These are phyloP conservation scores for Eretmochelys imbricata DNA, from an alignment of 2,113 vertebrate species.

Conservation along the genomic window DNA sequence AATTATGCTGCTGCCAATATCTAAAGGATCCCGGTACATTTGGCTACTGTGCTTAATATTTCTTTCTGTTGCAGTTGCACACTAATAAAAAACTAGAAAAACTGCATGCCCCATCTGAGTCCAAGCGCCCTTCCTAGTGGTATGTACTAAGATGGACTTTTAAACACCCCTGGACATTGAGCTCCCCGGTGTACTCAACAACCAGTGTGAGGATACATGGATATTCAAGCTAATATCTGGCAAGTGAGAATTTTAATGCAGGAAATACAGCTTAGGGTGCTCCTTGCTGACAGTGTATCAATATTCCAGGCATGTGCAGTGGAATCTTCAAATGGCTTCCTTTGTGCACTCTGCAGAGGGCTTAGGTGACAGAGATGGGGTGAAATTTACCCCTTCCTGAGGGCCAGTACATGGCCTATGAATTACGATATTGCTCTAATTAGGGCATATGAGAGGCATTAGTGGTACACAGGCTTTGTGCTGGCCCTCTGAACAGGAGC, in stretches of 20 bases:
- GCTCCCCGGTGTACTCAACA: neutral
- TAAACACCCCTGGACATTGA: neutral
- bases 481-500: neutral
- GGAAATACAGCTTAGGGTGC: neutral
- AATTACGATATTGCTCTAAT: neutral
- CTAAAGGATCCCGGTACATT: conserved; percentile 35
- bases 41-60: conserved; percentile 9
- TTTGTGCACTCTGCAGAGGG: neutral
- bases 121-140: neutral
- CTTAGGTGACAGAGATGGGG: neutral
- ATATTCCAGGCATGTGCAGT: neutral
- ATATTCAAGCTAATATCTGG: neutral
- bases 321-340: neutral
- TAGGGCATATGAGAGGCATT: neutral
- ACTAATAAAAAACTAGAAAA: conserved; percentile 2
- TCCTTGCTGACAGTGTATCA: neutral
- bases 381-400: neutral
- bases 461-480: neutral
- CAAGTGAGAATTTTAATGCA: neutral
- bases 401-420: neutral
- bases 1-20: conserved; percentile 33
- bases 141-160: neutral
- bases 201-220: accelerated
- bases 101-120: neutral
- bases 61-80: conserved; percentile 15